Conservation (phyloP, 1,140 invertebrate genomes). For the Polypedilum pembai region DNA sequence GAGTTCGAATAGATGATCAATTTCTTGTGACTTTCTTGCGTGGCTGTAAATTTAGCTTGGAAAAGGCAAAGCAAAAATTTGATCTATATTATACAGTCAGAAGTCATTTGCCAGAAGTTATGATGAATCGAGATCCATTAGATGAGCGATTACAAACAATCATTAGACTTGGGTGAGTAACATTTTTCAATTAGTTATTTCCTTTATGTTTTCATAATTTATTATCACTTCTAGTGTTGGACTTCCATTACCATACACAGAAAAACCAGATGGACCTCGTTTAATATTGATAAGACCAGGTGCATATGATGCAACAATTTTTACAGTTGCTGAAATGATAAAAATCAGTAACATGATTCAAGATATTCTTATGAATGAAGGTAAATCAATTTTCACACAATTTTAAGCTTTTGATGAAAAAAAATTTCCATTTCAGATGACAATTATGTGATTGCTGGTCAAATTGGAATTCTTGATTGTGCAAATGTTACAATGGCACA, state of each 20-base stretch:
- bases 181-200: not conserved
- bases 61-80: constrained; percentile 33
- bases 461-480: constrained; percentile 42
- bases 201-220: not conserved
- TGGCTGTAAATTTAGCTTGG: constrained; percentile 32
- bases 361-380: constrained; percentile 27
- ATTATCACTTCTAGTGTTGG: not conserved
- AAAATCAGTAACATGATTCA: constrained; percentile 29
- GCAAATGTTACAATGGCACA: constrained; percentile 39
- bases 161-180: constrained; percentile 31
- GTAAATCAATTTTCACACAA: not conserved
- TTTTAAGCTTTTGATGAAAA: not conserved
- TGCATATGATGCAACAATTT: constrained; percentile 39
- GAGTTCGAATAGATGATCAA: constrained; percentile 26
- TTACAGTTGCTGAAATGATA: constrained; percentile 23
- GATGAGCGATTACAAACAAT: constrained; percentile 26
- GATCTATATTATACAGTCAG: constrained; percentile 33
- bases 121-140: constrained; percentile 31
- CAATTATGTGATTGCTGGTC: constrained; percentile 40
- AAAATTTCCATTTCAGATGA: constrained; percentile 35
- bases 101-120: constrained; percentile 31
- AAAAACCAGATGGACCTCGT: constrained; percentile 35
- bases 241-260: constrained; percentile 6
- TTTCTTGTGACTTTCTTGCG: constrained; percentile 16
- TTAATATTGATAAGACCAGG: constrained; percentile 42